phyloP scores from a whole-genome alignment of 35 echinoderm and acorn worm genomes.

The Diadema setosum region DNA sequence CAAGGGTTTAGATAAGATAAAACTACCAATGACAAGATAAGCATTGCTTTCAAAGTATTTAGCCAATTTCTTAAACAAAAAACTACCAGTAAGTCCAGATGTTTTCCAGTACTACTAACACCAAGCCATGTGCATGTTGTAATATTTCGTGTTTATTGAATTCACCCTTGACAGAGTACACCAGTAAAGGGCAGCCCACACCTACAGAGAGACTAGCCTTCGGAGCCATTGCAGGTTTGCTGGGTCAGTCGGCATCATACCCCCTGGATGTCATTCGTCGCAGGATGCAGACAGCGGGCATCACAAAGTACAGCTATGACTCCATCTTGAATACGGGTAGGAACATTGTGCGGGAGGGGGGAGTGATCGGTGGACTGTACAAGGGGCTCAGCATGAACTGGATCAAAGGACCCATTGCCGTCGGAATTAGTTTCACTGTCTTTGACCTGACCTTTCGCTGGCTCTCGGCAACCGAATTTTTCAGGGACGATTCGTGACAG shows the following conservation, averaged over 20 bases:
- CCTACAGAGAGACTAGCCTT: slow-evolving; percentile 75
- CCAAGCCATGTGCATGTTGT: too few species aligned
- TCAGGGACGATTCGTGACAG: slow-evolving; percentile 1
- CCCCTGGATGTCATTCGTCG: slow-evolving; percentile 89
- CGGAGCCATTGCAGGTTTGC: slow-evolving; percentile 88
- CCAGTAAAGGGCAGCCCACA: slow-evolving; percentile 31
- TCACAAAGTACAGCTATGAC: slow-evolving; percentile 90
- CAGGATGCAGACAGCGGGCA: slow-evolving; percentile 95
- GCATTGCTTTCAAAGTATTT: too few species aligned
- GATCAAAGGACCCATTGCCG: slow-evolving; percentile 95
- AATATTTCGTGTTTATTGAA: too few species aligned
- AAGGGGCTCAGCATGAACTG: slow-evolving; percentile 99
- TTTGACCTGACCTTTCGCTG: slow-evolving; percentile 74
- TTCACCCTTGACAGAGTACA: slow-evolving; percentile 47
- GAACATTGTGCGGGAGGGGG: slow-evolving; percentile 64
- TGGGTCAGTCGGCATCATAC: slow-evolving; percentile 91
- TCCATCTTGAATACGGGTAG: slow-evolving; percentile 72
- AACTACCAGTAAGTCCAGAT: too few species aligned
- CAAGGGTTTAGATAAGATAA: too few species aligned
- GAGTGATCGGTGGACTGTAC: slow-evolving; percentile 81
- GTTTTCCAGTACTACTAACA: too few species aligned
- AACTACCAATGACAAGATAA: too few species aligned
- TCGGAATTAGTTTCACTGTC: slow-evolving; percentile 94
- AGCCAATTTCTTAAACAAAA: too few species aligned
- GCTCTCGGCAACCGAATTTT: slow-evolving; percentile 20